Conservation (phyloP, 2,888 invertebrate genomes). For the Labia minor region DNA sequence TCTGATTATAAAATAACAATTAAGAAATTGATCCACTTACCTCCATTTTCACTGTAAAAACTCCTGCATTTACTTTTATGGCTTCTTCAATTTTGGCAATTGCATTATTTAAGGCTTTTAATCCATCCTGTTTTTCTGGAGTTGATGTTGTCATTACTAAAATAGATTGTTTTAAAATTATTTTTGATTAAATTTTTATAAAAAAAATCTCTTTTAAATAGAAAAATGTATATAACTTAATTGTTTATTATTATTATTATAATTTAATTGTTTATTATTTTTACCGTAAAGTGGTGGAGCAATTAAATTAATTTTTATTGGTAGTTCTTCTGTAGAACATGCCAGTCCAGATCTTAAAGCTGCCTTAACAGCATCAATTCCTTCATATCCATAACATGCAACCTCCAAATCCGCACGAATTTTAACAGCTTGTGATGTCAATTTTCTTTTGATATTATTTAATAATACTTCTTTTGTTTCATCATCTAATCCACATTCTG, state of each 20-base stretch:
- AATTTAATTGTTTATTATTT: background rate
- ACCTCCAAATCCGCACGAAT: slow-evolving; percentile 88
- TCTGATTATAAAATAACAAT: background rate
- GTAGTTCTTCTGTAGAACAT: slow-evolving; percentile 82
- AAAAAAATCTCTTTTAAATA: background rate
- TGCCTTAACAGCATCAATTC: slow-evolving; percentile 94
- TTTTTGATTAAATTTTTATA: background rate
- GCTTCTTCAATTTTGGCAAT: slow-evolving; percentile 76
- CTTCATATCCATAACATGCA: slow-evolving; percentile 93
- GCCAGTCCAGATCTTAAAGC: slow-evolving; percentile 83
- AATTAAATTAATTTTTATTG: slow-evolving; percentile 96
- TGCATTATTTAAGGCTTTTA: slow-evolving; percentile 79
- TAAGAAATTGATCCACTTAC: slow-evolving; percentile 42
- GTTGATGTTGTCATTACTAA: slow-evolving; percentile 96
- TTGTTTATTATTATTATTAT: background rate
- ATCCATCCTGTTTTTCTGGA: slow-evolving; percentile 86
- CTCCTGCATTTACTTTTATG: slow-evolving; percentile 75
- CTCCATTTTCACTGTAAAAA: slow-evolving; percentile 89
- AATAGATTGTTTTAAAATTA: slow-evolving; percentile 15
- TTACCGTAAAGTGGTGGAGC: slow-evolving; percentile 91
- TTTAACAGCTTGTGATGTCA: slow-evolving; percentile 95
- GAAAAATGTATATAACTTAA: background rate
- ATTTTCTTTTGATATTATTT: slow-evolving; percentile 87
- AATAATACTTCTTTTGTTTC: slow-evolving; percentile 83
- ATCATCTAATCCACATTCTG: slow-evolving; percentile 90